Evolutionary conservation across 2,113 vertebrate species (phyloP).

Genomic region (Cephalopholis sonnerati): DNA sequence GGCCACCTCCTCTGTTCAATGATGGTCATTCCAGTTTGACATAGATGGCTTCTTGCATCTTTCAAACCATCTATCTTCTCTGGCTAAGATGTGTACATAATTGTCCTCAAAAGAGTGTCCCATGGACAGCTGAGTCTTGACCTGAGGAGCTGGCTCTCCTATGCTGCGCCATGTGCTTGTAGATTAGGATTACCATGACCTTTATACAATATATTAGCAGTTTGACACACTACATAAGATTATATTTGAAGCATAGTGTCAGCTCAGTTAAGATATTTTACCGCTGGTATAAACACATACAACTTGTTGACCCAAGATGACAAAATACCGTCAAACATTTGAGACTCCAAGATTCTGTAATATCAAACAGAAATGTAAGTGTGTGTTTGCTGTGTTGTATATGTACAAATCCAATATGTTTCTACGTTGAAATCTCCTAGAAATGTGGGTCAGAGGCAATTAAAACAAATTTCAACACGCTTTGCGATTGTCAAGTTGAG

Average conservation of each 20-base stretch:
- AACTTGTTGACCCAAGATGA: background rate
- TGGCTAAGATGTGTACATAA: too few species aligned
- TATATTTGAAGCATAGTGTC: background rate
- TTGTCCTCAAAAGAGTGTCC: too few species aligned
- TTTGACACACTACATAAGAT: too few species aligned
- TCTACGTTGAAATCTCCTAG: background rate
- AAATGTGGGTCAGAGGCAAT: background rate
- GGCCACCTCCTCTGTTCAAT: too few species aligned
- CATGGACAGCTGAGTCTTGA: too few species aligned
- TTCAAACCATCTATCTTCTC: too few species aligned
- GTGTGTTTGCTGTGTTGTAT: background rate
- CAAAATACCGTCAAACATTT: background rate
- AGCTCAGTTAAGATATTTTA: background rate
- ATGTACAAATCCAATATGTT: background rate
- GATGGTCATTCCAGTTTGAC: too few species aligned
- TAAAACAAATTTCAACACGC: background rate
- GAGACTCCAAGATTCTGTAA: background rate
- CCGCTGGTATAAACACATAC: background rate
- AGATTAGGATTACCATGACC: too few species aligned
- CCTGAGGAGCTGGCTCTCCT: too few species aligned
- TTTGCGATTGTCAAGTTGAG: background rate
- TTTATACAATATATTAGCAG: too few species aligned
- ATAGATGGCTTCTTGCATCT: too few species aligned
- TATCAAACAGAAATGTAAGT: background rate
- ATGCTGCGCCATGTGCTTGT: too few species aligned